Conservation (phyloP, 1,140 invertebrate genomes). For the Condylostylus longicornis region DNA sequence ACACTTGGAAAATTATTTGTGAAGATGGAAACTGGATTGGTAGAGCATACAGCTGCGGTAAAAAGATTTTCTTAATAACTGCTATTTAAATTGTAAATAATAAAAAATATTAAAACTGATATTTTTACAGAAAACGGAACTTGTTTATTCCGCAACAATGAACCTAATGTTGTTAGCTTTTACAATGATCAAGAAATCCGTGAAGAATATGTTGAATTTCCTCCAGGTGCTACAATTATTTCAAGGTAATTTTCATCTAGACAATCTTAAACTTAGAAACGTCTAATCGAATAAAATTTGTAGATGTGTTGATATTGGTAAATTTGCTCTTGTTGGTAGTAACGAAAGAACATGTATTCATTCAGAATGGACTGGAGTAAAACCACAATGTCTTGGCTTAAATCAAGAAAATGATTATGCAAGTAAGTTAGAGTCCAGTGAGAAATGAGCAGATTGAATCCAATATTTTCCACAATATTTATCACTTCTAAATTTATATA, state of each 20-base stretch:
- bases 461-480: not conserved
- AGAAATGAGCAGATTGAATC: too few species aligned
- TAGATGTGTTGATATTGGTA: constrained; percentile 69
- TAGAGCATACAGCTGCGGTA: constrained; percentile 56
- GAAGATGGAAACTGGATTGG: constrained; percentile 71
- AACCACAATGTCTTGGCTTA: constrained; percentile 60
- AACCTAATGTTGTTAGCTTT: constrained; percentile 64
- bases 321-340: constrained; percentile 44
- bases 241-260: constrained; percentile 36
- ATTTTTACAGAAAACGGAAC: constrained; percentile 44
- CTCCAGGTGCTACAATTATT: constrained; percentile 50
- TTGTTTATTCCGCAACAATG: constrained; percentile 57
- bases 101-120: not conserved
- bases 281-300: too few species aligned
- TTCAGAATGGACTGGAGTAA: constrained; percentile 63
- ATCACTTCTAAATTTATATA: not conserved
- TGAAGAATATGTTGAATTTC: constrained; percentile 59
- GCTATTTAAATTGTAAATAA: not conserved
- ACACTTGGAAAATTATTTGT: constrained; percentile 68
- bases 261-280: constrained; percentile 2
- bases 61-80: constrained; percentile 4
- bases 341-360: constrained; percentile 49
- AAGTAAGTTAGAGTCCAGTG: constrained; percentile 43
- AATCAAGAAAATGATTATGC: constrained; percentile 77
- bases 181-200: constrained; percentile 59